Conservation (phyloP, 2,797 vertebrate genomes). For the Bryconaethiops microstoma region DNA sequence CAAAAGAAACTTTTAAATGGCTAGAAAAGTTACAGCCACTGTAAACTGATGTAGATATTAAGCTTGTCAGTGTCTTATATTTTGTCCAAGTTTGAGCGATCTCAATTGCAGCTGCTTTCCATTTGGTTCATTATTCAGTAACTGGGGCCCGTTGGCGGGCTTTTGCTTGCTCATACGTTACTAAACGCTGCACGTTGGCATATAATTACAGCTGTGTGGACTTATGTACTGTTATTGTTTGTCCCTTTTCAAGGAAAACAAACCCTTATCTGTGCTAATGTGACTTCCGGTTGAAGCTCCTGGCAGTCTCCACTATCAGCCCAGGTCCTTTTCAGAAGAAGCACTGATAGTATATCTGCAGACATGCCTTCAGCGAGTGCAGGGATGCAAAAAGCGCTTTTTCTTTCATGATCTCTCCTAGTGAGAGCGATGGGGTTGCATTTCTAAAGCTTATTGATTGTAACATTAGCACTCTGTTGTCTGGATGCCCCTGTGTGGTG, state of each 20-base stretch:
- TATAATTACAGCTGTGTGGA: background rate
- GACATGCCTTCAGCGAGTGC: conserved; percentile 44
- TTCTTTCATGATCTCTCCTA: background rate
- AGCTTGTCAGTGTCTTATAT: background rate
- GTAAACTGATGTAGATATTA: conserved; percentile 2
- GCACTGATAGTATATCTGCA: conserved; percentile 57
- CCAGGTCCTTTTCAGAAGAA: conserved; percentile 37
- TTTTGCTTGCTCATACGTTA: background rate
- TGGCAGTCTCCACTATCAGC: conserved; percentile 38
- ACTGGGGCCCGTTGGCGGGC: background rate
- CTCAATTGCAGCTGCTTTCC: background rate
- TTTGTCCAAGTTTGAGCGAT: background rate
- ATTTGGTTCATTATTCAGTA: conserved; percentile 4
- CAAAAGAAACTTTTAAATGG: conserved; percentile 29
- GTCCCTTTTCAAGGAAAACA: conserved; percentile 25
- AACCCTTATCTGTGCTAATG: conserved; percentile 41
- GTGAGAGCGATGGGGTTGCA: conserved; percentile 37
- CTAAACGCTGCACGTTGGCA: background rate
- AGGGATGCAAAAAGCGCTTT: conserved; percentile 45
- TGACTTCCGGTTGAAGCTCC: conserved; percentile 48
- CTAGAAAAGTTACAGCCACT: background rate
- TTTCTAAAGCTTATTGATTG: conserved; percentile 57
- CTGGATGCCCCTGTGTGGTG: conserved; percentile 43
- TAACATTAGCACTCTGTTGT: conserved; percentile 47
- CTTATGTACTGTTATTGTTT: conserved; percentile 31